phyloP scores from a whole-genome alignment of 1,140 invertebrate species.

The Drosophila lini region DNA sequence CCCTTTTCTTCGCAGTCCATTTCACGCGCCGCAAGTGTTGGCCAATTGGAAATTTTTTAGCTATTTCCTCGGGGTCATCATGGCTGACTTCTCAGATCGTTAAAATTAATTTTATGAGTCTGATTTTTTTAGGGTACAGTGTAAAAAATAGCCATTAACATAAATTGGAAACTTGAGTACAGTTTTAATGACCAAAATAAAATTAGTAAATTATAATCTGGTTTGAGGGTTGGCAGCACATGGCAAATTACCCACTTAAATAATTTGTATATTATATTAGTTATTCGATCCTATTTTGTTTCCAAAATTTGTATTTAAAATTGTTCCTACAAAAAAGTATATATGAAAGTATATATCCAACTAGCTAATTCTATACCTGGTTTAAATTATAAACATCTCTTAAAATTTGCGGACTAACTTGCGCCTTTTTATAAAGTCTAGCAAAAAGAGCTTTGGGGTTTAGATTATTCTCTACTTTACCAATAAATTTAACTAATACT shows the following conservation, averaged over 20 bases:
- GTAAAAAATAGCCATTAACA: not conserved
- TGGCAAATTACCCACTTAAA: not conserved
- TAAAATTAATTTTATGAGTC: not conserved
- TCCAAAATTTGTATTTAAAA: too few relatives aligned
- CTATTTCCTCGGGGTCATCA: not conserved
- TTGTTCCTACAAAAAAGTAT: too few relatives aligned
- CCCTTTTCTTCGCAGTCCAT: conserved; percentile 20
- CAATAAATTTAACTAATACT: not conserved
- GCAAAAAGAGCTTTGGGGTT: not conserved
- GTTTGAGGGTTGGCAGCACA: not conserved
- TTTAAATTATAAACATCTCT: not conserved
- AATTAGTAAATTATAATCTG: not conserved
- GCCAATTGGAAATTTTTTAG: conserved; percentile 5
- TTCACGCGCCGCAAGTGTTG: conserved; percentile 9
- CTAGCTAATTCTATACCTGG: too few relatives aligned
- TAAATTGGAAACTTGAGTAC: not conserved
- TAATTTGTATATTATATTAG: too few relatives aligned
- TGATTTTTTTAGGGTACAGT: not conserved
- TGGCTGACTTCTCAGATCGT: not conserved
- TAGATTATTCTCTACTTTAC: not conserved
- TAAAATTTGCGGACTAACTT: not conserved
- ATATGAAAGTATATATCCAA: too few relatives aligned
- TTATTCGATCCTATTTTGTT: too few relatives aligned
- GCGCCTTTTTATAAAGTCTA: not conserved
- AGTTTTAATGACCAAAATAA: not conserved